Evolutionary conservation across 2,888 invertebrate genomes (phyloP).

Genomic region (Junonia oenone): DNA sequence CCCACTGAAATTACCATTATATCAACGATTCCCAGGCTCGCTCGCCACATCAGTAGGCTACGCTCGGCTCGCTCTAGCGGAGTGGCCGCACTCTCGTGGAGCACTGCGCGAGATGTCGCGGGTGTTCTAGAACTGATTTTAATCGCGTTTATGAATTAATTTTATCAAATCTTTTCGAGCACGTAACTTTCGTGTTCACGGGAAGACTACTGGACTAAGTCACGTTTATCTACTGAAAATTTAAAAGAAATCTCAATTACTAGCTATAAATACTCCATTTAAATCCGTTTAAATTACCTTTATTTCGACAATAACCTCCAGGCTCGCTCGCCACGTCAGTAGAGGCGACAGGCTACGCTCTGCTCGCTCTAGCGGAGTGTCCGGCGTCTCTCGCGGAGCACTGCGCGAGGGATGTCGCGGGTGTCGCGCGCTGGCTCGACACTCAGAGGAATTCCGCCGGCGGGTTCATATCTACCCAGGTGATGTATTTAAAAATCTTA

Average conservation of each 20-base stretch:
- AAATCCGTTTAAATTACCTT: no score
- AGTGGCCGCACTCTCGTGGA: conserved; percentile 54
- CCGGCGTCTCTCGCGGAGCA: conserved; percentile 60
- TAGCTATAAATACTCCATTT: no score
- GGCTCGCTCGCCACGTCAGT: conserved; percentile 80
- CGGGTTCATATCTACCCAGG: conserved; percentile 88
- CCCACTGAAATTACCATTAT: no score
- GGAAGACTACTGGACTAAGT: no score
- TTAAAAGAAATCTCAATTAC: no score
- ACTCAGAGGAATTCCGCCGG: conserved; percentile 83
- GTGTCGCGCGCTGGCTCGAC: conserved; percentile 86
- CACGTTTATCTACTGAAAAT: no score
- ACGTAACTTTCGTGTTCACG: no score
- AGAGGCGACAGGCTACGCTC: conserved; percentile 84
- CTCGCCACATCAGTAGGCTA: conserved; percentile 82
- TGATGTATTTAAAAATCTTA: no score
- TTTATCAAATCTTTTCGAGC: no score
- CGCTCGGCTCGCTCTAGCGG: conserved; percentile 76
- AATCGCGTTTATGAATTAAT: no score
- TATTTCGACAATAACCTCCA: conserved; percentile 33
- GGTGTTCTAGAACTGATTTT: no score
- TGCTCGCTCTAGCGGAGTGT: conserved; percentile 70
- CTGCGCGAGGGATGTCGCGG: conserved; percentile 58
- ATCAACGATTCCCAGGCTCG: conserved; percentile 55
- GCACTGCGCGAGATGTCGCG: conserved; percentile 57